Evolutionary conservation across 2,888 invertebrate species (phyloP).

Genomic region (Stegophylla sp.): DNA sequence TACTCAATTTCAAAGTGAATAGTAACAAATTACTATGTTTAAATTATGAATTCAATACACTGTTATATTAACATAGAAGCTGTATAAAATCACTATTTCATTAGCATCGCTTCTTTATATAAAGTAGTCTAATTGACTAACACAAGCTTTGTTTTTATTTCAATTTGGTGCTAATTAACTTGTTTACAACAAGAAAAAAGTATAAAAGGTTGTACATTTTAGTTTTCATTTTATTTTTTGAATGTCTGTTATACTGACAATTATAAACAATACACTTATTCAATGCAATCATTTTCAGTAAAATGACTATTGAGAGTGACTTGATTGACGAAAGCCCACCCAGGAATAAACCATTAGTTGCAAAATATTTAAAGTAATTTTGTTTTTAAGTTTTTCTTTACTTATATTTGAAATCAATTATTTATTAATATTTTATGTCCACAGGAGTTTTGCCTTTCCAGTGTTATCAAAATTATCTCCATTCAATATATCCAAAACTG

Average conservation of each 20-base stretch:
- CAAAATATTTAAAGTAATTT: slow-evolving; percentile 47
- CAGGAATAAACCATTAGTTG: slow-evolving; percentile 49
- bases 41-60: not conserved
- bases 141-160: not conserved
- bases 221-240: not conserved
- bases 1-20: not conserved
- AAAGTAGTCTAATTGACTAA: not conserved
- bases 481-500: slow-evolving; percentile 51
- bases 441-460: slow-evolving; percentile 54
- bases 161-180: not conserved
- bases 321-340: slow-evolving; percentile 54
- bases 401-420: not conserved
- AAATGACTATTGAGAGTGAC: slow-evolving; percentile 49
- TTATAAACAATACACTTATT: not conserved
- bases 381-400: not conserved
- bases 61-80: slow-evolving; percentile 1
- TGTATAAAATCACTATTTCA: slow-evolving; percentile 39
- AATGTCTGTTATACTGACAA: not conserved
- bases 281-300: slow-evolving; percentile 31
- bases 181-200: not conserved
- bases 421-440: not conserved
- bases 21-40: not conserved
- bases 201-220: not conserved
- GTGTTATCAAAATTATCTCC: slow-evolving; percentile 45
- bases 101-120: slow-evolving; percentile 27